Evolutionary conservation across 1,140 invertebrate species (phyloP), one percentile per base, ranked within the genome.

Genomic region (Orussus abietinus): DNA sequence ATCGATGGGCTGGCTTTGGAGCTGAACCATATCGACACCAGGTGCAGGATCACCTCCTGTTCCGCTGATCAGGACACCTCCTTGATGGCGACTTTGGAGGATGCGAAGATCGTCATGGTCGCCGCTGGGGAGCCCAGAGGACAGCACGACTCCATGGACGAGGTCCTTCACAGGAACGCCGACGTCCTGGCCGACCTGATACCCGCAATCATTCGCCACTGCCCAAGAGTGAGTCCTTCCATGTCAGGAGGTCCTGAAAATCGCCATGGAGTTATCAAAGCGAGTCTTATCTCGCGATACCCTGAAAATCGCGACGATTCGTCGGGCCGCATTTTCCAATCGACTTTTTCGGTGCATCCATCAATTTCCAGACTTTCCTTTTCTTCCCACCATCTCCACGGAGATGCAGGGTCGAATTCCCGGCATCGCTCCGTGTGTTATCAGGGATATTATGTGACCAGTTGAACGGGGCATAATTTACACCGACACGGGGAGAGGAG

Each of bases 1-100:
- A 72, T 72, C 3, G 62, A 64, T 11, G 74, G 75, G 10, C 67
- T 77, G n/a, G 75, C 73, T n/a, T 57, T 74, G 52, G 80, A 82
- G 46, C 57, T 82, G 4, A 77, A 72, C 48, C 76, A 80, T 28
- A 74, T 81, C 5, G 77, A 81, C 49, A 80, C 78, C 3, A 73
- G 67, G 37, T 80, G 79, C 46, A 87, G 84, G 66, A 81, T 91
- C 1, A 78, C 80, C 3, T 69, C 75, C 0, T 77, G 62, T 47
- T 64, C 64, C 10, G 56, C 60, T 54, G 67, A 52, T 9, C 59
- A 71, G 43, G 66, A 72, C 37, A 46, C 41, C n/a, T n/a, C n/a
- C 12, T 32, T 65, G 14, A 38, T 44, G n/a, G 33, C 41, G 10
- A 51, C 53, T 38, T 61, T 72, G 12, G 45, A 76, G 59, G 64